These are phyloP conservation scores for Pyxicephalus adspersus DNA, from an alignment of 2,113 vertebrate species.

Conservation along the genomic window DNA sequence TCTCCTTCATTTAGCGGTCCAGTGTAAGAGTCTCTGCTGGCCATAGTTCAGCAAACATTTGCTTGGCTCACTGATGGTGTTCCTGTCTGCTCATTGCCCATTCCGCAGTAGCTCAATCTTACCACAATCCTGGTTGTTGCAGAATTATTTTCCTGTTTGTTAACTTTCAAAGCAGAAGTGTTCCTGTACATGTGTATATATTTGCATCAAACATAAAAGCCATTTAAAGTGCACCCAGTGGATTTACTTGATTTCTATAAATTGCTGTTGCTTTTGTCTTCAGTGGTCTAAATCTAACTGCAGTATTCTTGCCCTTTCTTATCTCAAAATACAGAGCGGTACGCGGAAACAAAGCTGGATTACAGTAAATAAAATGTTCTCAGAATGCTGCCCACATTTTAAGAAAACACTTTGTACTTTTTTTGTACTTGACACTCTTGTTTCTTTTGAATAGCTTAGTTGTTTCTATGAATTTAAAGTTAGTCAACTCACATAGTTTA, in stretches of 20 bases:
- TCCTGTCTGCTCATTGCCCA: too few species aligned
- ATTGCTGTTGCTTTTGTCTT: conserved; percentile 18
- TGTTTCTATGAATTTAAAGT: too few species aligned
- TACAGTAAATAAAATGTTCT: conserved; percentile 18
- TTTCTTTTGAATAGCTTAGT: neutral
- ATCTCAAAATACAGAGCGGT: conserved; percentile 37
- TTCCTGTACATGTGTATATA: conserved; percentile 1
- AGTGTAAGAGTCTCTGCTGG: too few species aligned
- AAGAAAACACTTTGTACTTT: neutral
- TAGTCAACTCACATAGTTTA: too few species aligned
- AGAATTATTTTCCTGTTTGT: conserved; percentile 75
- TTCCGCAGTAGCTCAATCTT: neutral
- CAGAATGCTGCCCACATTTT: conserved; percentile 1
- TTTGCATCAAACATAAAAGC: conserved; percentile 8
- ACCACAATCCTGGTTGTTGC: neutral
- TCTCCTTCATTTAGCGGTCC: too few species aligned
- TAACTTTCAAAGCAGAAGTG: conserved; percentile 47
- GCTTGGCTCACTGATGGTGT: too few species aligned
- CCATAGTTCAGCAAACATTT: too few species aligned
- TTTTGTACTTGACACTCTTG: neutral
- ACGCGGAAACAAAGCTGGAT: conserved; percentile 18
- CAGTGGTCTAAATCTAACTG: conserved; percentile 34
- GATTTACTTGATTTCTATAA: conserved; percentile 28
- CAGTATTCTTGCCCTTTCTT: conserved; percentile 36
- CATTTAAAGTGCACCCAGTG: conserved; percentile 15